Conservation (phyloP, 2,113 vertebrate species). For the Odontesthes bonariensis region DNA sequence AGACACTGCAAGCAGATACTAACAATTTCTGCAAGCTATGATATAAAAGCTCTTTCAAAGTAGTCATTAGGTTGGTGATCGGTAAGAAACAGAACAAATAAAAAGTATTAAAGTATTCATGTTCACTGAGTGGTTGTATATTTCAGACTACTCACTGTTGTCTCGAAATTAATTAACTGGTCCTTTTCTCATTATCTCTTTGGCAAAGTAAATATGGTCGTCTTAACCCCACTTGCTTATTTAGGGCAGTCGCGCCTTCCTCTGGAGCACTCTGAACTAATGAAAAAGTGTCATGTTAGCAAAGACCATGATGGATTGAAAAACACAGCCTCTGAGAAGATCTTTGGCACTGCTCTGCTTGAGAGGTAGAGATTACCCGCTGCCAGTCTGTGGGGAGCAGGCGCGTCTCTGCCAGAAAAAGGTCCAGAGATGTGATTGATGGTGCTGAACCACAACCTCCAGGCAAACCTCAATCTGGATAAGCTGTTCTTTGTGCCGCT, state of each 20-base stretch:
- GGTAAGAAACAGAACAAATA: background rate
- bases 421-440: slow-evolving; percentile 70
- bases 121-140: background rate
- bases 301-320: slow-evolving; percentile 72
- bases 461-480: slow-evolving; percentile 58
- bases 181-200: slow-evolving; percentile 15
- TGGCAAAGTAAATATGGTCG: slow-evolving; percentile 16
- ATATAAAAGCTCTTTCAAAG: background rate
- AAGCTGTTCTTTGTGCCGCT: slow-evolving; percentile 37
- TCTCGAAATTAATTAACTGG: slow-evolving; percentile 5
- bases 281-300: slow-evolving; percentile 67
- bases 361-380: slow-evolving; percentile 37
- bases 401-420: slow-evolving; percentile 51
- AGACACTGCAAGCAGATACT: slow-evolving; percentile 9
- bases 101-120: background rate
- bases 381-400: slow-evolving; percentile 25
- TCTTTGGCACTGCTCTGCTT: slow-evolving; percentile 54
- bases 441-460: slow-evolving; percentile 54
- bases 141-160: background rate
- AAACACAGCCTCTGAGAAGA: slow-evolving; percentile 56
- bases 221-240: slow-evolving; percentile 3
- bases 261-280: slow-evolving; percentile 71
- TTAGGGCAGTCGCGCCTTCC: slow-evolving; percentile 24
- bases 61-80: background rate
- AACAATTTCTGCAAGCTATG: background rate